A percentile compares a stretch with the other conserved stretches of the same genome.
phyloP scores from a whole-genome alignment of 2,888 invertebrate genomes.

The Apodemia mormo region DNA sequence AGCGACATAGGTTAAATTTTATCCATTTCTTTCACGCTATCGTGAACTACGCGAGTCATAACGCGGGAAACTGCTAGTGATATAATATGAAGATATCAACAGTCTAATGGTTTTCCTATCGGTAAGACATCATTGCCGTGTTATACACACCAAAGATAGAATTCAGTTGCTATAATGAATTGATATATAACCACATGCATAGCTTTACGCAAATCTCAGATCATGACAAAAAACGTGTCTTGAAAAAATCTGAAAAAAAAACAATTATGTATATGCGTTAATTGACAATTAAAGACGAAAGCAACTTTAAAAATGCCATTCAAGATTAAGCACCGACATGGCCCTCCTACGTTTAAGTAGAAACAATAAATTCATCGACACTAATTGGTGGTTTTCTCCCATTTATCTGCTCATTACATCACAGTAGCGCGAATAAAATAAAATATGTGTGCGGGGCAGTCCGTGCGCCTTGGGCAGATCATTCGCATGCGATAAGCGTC shows the following conservation, averaged over 20 bases:
- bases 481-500: conserved; percentile 81
- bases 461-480: conserved; percentile 78
- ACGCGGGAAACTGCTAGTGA: too few species aligned
- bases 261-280: conserved; percentile 33
- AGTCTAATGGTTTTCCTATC: too few species aligned
- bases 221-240: neutral
- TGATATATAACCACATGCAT: too few species aligned
- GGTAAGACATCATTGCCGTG: too few species aligned
- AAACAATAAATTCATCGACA: conserved; percentile 82
- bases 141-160: too few species aligned
- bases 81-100: too few species aligned
- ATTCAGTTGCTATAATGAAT: too few species aligned
- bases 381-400: conserved; percentile 82
- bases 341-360: conserved; percentile 81
- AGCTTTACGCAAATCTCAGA: neutral
- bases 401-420: conserved; percentile 83
- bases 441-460: conserved; percentile 77
- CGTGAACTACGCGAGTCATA: too few species aligned
- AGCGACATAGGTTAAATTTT: too few species aligned
- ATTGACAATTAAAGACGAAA: conserved; percentile 64
- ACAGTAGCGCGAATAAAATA: conserved; percentile 82
- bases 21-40: too few species aligned
- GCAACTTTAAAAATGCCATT: conserved; percentile 69
- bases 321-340: conserved; percentile 71
- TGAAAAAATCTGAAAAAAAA: neutral